Percentiles rank a stretch among this genome's conserved stretches.
Evolutionary conservation across 2,888 invertebrate genomes (phyloP).

Genomic region (Sisyra terminalis): DNA sequence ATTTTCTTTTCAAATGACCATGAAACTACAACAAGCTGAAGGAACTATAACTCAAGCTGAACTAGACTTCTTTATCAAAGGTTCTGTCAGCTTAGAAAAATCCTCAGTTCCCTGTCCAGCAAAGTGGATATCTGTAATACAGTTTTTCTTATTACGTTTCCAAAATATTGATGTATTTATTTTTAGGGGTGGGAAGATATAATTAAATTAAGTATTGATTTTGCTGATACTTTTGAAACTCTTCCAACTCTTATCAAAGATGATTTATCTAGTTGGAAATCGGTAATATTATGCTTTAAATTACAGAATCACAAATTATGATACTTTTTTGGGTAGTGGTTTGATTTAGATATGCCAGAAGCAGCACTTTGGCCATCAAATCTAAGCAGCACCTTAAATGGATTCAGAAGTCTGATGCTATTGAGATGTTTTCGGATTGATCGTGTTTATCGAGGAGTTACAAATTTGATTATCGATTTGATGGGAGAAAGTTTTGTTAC

Average conservation of each 20-base stretch:
- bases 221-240: conserved; percentile 43
- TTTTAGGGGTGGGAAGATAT: conserved; percentile 67
- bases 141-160: background rate
- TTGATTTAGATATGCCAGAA: conserved; percentile 71
- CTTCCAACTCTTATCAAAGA: conserved; percentile 46
- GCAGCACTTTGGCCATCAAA: conserved; percentile 47
- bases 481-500: conserved; percentile 84
- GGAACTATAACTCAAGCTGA: conserved; percentile 46
- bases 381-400: conserved; percentile 44
- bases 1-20: conserved; percentile 82
- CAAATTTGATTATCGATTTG: conserved; percentile 59
- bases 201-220: conserved; percentile 51
- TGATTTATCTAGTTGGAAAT: conserved; percentile 43
- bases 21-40: conserved; percentile 60
- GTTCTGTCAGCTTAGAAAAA: conserved; percentile 63
- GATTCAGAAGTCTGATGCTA: conserved; percentile 63
- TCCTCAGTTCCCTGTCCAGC: conserved; percentile 46
- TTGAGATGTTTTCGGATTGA: conserved; percentile 82
- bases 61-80: conserved; percentile 84
- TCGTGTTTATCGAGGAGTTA: conserved; percentile 71
- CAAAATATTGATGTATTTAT: background rate
- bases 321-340: conserved; percentile 44
- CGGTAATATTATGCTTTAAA: conserved; percentile 29
- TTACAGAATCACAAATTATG: too few species aligned
- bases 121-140: conserved; percentile 46